Base-by-base conservation (phyloP, 2,888 invertebrate species). In the Imbricaverruca yamaguchii region DNA sequence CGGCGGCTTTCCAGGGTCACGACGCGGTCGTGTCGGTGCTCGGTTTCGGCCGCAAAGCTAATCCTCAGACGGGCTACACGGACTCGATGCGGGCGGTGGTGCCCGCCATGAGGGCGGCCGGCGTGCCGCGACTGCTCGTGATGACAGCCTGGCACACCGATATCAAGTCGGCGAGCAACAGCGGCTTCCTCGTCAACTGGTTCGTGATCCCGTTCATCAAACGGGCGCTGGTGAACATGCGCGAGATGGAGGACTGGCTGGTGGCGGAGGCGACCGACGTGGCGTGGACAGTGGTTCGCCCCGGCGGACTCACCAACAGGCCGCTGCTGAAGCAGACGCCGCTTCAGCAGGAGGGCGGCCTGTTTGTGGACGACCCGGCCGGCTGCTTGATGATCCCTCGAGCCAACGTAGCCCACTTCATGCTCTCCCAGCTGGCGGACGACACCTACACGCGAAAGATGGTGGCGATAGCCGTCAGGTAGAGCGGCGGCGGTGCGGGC, bases 1-100 rank as follows among this genome's bases (percentile, higher is more conserved):
- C 81, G n/a, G 61, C 63, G 61, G 82, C 81, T 6, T 80, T 84
- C 65, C 77, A 57, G 4, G 83, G 69, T 25, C 83, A 82, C 15
- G 84, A 84, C 59, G 84, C 83, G n/a, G 83, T 84, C 39, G 81
- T 84, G 25, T 84, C 84, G 13, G 83, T 83, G 57, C 81, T 84
- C 9, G 84, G 84, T 13, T 84, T 84, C 61, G 18, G 81, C 10
- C 61, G 83, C n/a, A 81, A 80, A 13, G 80, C 81, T 0, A 81
- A 74, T 18, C 83, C 82, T 21, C 83, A 83, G n/a, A 84, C 83
- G 53, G 84, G 84, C 23, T 84, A 84, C 81, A 81, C 82, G 0
- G 82, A 83, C 39, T 83, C 83, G 25, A 81, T 80, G 55, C 82
- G 80, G 56, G 82, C 83, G 25, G 83, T 83, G n/a, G 53, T 78